Conservation (phyloP, 2,888 invertebrate species). For the Heteromyza rotundicornis region DNA sequence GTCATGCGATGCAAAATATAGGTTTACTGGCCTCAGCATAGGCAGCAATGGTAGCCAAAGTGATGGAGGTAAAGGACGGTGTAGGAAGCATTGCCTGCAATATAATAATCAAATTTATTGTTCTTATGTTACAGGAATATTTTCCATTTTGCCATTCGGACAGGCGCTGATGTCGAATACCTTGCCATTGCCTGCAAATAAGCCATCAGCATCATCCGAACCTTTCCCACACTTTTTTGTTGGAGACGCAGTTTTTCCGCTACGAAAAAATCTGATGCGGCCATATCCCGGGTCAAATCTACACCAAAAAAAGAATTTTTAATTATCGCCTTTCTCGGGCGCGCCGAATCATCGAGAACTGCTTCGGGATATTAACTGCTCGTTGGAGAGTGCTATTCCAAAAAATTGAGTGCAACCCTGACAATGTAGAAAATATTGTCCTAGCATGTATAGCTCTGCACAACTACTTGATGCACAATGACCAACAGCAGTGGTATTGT, state of each 20-base stretch:
- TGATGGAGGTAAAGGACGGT: not conserved
- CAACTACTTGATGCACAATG: conserved; percentile 11
- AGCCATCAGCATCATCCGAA: not conserved
- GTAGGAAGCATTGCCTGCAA: too few species aligned
- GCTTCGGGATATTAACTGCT: conserved; percentile 14
- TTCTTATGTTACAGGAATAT: not conserved
- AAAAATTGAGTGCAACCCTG: not conserved
- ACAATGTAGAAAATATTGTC: too few species aligned
- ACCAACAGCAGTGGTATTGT: not conserved
- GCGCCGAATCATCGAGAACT: conserved; percentile 16
- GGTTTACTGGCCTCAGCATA: conserved; percentile 26
- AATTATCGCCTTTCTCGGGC: conserved; percentile 20
- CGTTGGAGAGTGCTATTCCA: not conserved
- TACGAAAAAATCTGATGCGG: conserved; percentile 16
- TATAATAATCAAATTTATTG: not conserved
- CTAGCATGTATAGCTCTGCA: conserved; percentile 11
- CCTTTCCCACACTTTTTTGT: conserved; percentile 20
- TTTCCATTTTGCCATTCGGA: not conserved
- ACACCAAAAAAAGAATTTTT: conserved; percentile 1
- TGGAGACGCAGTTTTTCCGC: conserved; percentile 21
- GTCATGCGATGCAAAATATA: too few species aligned
- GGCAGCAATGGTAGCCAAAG: not conserved
- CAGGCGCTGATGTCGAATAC: conserved; percentile 19
- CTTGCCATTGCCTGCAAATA: conserved; percentile 24
- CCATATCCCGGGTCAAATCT: conserved; percentile 16